Evolutionary conservation across 2,797 vertebrate genomes (phyloP), one percentile per base, ranked within the genome.

Genomic region (Garrulus glandarius): DNA sequence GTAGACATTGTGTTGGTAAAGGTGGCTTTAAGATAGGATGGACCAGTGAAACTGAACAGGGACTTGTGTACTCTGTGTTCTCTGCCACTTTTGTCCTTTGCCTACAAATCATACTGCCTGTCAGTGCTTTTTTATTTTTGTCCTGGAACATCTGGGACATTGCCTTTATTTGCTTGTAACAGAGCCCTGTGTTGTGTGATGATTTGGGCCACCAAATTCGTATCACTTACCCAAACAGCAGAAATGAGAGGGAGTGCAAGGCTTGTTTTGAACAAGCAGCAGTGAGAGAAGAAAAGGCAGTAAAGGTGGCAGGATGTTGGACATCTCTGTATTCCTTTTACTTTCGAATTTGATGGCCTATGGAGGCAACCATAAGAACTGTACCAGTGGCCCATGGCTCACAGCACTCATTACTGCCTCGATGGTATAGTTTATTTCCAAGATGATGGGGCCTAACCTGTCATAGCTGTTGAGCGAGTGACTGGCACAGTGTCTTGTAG

Each of bases 11-110:
- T 53, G 3, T 82, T 82, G 34, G 32, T 67, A 43, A 70, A 85
- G 24, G 21, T 77, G 43, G 3, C 65, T 72, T 80, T 78, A 70
- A 64, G 71, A 56, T 17, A 77, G 27, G 32, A 41, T 43, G 30
- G 37, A 29, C 15, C 30, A 34, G 13, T 55, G 52, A 74, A 74
- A 39, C 56, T 50, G 32, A 59, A 24, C 12, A 39, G 43, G 5
- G 20, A 43, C 6, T 77, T 67, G 23, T 9, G 3, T 77, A 18
- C 20, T 44, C 29, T 0, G 0, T 46, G 9, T 85, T 83, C 21
- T 95, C 36, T 71, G 29, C 14, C 6, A 15, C n/a, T 74, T 83
- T 68, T 13, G 43, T 78, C 59, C 19, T 82, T 63, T 60, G 36
- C 29, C 12, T 55, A 32, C 9, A 65, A 47, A 68, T 65, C 16